These are phyloP conservation scores for Vollenhovia emeryi DNA, from an alignment of 1,140 invertebrate species.

Conservation along the genomic window DNA sequence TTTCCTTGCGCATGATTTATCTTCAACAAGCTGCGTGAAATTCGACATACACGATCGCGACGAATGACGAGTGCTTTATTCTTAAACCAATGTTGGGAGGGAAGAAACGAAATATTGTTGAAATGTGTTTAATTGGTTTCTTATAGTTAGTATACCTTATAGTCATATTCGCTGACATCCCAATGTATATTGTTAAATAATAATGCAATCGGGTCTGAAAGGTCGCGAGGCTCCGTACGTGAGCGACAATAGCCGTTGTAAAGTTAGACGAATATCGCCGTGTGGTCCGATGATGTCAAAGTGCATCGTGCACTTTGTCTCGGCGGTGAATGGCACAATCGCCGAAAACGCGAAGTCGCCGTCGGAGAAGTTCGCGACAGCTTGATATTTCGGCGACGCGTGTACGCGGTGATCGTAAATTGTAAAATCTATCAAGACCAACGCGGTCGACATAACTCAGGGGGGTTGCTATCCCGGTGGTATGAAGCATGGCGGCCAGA, in stretches of 20 bases:
- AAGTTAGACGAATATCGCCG: constrained; percentile 17
- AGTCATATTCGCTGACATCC: neutral
- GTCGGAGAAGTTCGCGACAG: constrained; percentile 56
- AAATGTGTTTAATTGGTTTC: neutral
- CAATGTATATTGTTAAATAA: neutral
- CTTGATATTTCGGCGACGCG: constrained; percentile 73
- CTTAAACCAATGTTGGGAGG: neutral
- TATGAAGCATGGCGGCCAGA: constrained; percentile 85
- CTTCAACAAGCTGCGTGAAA: neutral
- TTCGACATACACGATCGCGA: neutral
- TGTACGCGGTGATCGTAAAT: constrained; percentile 82
- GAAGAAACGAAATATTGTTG: neutral
- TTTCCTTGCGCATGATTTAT: constrained; percentile 17
- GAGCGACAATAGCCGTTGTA: neutral
- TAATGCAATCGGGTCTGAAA: neutral
- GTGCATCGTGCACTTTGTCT: neutral
- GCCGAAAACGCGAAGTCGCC: constrained; percentile 57
- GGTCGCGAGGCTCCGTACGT: neutral
- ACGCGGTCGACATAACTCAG: constrained; percentile 85
- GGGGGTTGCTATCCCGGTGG: constrained; percentile 78
- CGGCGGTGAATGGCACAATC: constrained; percentile 17
- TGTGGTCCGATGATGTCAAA: constrained; percentile 16
- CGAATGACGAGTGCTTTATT: neutral
- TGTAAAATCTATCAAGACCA: constrained; percentile 86
- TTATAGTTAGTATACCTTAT: neutral